Evolutionary conservation across 2,888 invertebrate species (phyloP), one percentile per base, ranked within the genome.

Genomic region (Lochmaea crataegi): DNA sequence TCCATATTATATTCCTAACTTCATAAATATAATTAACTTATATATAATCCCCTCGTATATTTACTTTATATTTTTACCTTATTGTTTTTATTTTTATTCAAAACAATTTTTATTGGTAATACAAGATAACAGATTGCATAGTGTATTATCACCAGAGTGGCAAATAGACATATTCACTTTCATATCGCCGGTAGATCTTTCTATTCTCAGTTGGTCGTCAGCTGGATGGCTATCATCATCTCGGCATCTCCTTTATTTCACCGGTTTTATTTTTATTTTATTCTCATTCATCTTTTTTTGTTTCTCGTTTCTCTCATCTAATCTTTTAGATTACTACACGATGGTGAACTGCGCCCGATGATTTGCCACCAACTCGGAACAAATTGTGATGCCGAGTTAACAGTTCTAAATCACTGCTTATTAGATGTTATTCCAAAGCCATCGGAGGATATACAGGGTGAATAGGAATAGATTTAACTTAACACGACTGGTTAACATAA

Each of bases 321-420:
- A 26, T 57, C 57, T 57, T 22, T 57, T 32, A 57, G 57, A 57
- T 57, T 57, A 57, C 22, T 26, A 57, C 57, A 57, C 18, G 57
- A 57, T 26, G 57, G 16, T 57, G 26, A 11, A 57, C 6, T 57
- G 91, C 92, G 61, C 93, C 92, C 72, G 93, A 93, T 74, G 93
- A 93, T 51, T 94, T 94, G 4, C 94, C 94, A 63, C 94, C 94
- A 60, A 94, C 94, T 26, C 88, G 94, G 75, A 94, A 94, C 87
- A 94, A 94, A 88, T 90, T 93, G 81, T 91, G 92, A 81, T 91
- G 92, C 45, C 57, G 18, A 57, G 11, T 57, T 57, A 57, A 57
- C 57, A 57, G 14, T 14, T 57, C 26, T 14, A 57, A 57, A 57
- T 57, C 26, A 57, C 10, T 57, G 14, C 57, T 57, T 57, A 57